Evolutionary conservation across 2,113 vertebrate genomes (phyloP), one percentile per base, ranked within the genome.

Genomic region (Python bivittatus): DNA sequence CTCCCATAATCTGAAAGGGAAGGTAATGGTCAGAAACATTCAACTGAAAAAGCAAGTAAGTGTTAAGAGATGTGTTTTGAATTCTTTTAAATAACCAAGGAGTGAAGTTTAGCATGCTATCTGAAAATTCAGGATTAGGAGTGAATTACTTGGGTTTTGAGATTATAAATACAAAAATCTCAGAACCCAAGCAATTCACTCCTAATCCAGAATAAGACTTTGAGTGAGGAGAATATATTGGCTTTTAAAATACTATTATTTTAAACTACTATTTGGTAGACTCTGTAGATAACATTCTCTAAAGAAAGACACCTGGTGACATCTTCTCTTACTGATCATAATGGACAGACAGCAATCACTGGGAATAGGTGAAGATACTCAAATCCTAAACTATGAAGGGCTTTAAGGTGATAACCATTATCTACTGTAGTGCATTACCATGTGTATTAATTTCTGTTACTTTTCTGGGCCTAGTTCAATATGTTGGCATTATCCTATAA

Each of bases 1-100:
- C 95, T 94, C 96, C 97, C 97, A 97, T 97, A 89, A 91, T 72
- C 96, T 97, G 90, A n/a, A 84, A 72, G 9, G 88, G 44, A 1
- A 90, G 42, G 1, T 44, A 44, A 94, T 87, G 0, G 90, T 25
- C 15, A 92, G 2, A 84, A 88, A 86, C 3, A 86, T 0, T 58
- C 1, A 27, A 86, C 20, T 38, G 9, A 84, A 48, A 92, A 60
- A 6, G 84, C 60, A 92, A 91, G 5, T 13, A 23, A 56, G 1
- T 2, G 52, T 84, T 52, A 85, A 54, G 89, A 27, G 23, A 79
- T n/a, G 0, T n/a, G 0, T 53, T 89, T 44, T 1, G 4, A n/a
- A 1, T 89, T 0, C 90, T 42, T 0, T n/a, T 42, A 92, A 86
- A 38, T 79, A 79, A 79, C 68, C 72, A 79, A 79, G 17, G 72